Evolutionary conservation across 2,113 vertebrate species (phyloP).

Genomic region (Cephalopholis sonnerati): DNA sequence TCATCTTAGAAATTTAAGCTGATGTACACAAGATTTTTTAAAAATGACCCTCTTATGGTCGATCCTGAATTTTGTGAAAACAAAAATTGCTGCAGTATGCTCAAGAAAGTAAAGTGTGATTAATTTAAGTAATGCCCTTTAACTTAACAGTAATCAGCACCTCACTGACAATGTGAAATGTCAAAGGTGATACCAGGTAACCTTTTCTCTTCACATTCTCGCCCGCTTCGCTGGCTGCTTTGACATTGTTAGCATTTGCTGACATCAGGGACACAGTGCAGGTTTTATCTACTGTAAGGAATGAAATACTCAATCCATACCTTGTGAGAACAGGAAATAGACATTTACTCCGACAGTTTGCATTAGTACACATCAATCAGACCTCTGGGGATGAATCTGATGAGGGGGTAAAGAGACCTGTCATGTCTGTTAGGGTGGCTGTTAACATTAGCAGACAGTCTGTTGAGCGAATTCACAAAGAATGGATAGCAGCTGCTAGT

Average conservation of each 20-base stretch:
- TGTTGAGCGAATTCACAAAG: neutral
- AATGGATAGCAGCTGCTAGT: too few relatives aligned
- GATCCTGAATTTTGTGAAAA: neutral
- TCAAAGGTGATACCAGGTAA: slow-evolving; percentile 38
- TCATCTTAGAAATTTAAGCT: neutral
- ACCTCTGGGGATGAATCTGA: slow-evolving; percentile 27
- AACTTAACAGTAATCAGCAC: slow-evolving; percentile 28
- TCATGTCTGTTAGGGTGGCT: slow-evolving; percentile 8
- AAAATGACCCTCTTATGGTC: neutral
- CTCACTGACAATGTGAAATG: slow-evolving; percentile 50
- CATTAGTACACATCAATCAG: slow-evolving; percentile 36
- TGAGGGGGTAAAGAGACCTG: slow-evolving; percentile 10
- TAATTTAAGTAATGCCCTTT: slow-evolving; percentile 23
- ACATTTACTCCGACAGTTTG: slow-evolving; percentile 33
- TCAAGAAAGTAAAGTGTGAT: slow-evolving; percentile 4
- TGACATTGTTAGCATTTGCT: slow-evolving; percentile 53
- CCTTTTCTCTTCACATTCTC: slow-evolving; percentile 21
- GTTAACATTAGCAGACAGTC: slow-evolving; percentile 18
- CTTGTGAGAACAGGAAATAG: slow-evolving; percentile 42
- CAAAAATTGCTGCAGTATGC: neutral
- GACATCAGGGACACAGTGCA: slow-evolving; percentile 26
- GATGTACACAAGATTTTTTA: neutral
- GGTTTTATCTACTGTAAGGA: slow-evolving; percentile 56
- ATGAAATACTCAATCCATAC: slow-evolving; percentile 60
- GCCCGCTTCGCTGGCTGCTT: slow-evolving; percentile 25